Conservation (phyloP, 2,797 vertebrate genomes). For the Gymnodraco acuticeps region DNA sequence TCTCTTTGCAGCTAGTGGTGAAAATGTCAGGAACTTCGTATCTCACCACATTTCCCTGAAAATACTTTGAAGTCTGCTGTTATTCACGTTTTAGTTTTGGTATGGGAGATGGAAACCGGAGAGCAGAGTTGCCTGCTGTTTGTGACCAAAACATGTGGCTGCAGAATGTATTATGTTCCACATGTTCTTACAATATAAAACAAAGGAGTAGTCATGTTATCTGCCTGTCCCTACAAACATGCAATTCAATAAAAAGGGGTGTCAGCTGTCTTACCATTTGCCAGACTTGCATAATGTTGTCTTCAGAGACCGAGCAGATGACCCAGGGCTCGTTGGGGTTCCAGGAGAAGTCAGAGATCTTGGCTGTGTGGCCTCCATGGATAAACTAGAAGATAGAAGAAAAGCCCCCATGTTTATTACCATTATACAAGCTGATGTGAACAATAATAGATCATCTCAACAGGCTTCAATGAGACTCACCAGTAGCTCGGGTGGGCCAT, state of each 20-base stretch:
- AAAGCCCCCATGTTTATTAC: not conserved
- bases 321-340: conserved; percentile 97
- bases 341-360: conserved; percentile 98
- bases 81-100: not conserved
- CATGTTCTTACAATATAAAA: not conserved
- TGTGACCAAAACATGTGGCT: not conserved
- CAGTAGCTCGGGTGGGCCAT: conserved; percentile 94
- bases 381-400: conserved; percentile 86
- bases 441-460: not conserved
- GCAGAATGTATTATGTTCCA: not conserved
- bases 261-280: conserved; percentile 88
- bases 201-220: not conserved
- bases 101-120: not conserved
- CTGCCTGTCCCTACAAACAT: not conserved
- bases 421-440: not conserved
- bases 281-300: conserved; percentile 99
- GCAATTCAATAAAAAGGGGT: not conserved
- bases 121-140: not conserved
- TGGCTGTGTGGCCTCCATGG: conserved; percentile 95
- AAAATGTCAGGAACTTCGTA: conserved; percentile 1
- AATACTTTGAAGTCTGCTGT: not conserved
- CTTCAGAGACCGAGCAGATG: conserved; percentile 97
- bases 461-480: conserved; percentile 76
- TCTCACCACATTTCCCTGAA: not conserved
- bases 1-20: not conserved